A percentile compares a stretch with the other conserved stretches of the same genome.
Evolutionary conservation across 2,797 vertebrate species (phyloP).

Genomic region (Lerista edwardsae): DNA sequence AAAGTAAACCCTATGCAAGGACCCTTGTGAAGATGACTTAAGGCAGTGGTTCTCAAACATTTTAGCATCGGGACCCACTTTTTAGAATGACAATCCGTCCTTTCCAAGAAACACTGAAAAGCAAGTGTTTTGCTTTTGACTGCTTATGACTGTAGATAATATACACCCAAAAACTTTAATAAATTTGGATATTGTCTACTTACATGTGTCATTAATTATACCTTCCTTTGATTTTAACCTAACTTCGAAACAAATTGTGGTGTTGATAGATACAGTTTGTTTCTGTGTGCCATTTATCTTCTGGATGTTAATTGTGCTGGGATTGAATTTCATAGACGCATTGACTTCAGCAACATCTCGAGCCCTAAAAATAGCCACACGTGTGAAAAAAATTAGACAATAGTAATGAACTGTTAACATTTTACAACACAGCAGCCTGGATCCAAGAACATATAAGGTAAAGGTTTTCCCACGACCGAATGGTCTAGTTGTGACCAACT

Average conservation of each 20-base stretch:
- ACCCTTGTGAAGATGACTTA: too few species aligned
- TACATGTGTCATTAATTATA: slow-evolving; percentile 70
- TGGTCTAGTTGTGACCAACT: too few species aligned
- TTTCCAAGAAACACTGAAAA: background rate
- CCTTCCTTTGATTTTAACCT: slow-evolving; percentile 85
- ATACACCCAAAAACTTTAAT: background rate
- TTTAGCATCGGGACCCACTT: too few species aligned
- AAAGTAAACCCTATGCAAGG: too few species aligned
- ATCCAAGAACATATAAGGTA: too few species aligned
- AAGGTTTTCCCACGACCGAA: too few species aligned
- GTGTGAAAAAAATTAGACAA: slow-evolving; percentile 20
- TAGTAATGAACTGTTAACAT: background rate
- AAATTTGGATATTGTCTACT: slow-evolving; percentile 45
- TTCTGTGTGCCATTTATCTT: slow-evolving; percentile 80
- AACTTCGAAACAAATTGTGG: slow-evolving; percentile 84
- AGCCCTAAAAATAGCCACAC: slow-evolving; percentile 80
- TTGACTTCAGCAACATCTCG: slow-evolving; percentile 92
- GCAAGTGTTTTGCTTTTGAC: background rate
- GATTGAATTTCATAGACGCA: slow-evolving; percentile 86
- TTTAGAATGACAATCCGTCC: too few species aligned
- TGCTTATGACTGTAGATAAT: background rate
- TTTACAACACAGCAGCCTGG: background rate
- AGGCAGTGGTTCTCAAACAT: too few species aligned
- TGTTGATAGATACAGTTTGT: slow-evolving; percentile 84
- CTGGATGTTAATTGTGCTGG: slow-evolving; percentile 90